A percentile compares a stretch with the other conserved stretches of the same genome.
phyloP scores from a whole-genome alignment of 2,797 vertebrate genomes.

The Zalophus californianus region DNA sequence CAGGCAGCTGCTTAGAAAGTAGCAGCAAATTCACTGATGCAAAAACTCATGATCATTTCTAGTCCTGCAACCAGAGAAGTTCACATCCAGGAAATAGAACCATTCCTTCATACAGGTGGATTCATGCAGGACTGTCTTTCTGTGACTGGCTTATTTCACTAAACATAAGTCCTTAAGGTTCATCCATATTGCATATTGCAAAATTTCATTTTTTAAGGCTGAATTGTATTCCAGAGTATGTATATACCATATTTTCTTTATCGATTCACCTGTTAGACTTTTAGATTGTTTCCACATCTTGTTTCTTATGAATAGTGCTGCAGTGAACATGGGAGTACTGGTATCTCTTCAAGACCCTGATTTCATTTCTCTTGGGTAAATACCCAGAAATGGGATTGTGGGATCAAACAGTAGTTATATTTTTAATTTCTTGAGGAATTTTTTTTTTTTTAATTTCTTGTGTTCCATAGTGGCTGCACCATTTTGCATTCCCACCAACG shows the following conservation, averaged over 20 bases:
- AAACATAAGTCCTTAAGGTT: background rate
- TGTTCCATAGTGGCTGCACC: background rate
- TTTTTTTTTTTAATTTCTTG: background rate
- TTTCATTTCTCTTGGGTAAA: background rate
- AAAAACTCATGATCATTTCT: background rate
- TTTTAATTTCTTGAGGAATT: background rate
- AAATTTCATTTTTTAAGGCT: slow-evolving; percentile 2
- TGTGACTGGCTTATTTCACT: background rate
- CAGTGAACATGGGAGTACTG: background rate
- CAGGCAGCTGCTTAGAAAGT: background rate
- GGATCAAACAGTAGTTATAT: background rate
- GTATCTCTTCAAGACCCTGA: background rate
- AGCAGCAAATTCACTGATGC: background rate
- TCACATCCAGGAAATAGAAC: background rate
- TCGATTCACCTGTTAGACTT: background rate
- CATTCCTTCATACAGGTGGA: background rate
- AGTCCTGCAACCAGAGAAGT: background rate
- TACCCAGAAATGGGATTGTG: background rate
- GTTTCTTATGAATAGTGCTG: background rate
- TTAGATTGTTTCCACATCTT: background rate
- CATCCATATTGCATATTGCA: background rate
- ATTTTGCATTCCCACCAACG: background rate
- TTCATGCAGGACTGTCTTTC: background rate
- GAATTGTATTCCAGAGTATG: background rate
- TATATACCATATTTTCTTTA: background rate